Base-by-base conservation (phyloP, 2,888 invertebrate genomes). In the Amorpha juglandis region DNA sequence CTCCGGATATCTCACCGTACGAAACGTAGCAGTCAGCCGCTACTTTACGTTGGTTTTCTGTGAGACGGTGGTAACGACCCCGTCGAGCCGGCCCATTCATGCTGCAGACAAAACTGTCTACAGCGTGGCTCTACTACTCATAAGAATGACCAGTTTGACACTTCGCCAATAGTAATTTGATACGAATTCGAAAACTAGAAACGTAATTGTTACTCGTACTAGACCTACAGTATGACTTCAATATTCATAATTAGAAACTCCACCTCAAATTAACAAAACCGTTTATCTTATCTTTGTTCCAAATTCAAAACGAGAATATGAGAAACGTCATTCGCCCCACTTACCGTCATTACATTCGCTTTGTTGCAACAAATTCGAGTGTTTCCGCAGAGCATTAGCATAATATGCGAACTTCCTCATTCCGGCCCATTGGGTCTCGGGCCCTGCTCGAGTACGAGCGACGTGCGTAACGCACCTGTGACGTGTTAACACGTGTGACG, bases 361-460 rank as follows among this genome's bases (percentile, higher is more conserved):
- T 8, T 16, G 55, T 55, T 55, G 42, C 38, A 42, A 19, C 58
- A 58, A 42, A 42, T 58, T 58, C 12, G 58, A n/a, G 38, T 50
- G 19, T 62, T 62, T 33, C 45, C 62, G 21, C 16, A 8, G 35
- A 51, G 63, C 63, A 63, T 64, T 65, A 48, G 33, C 65, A 65
- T 65, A 63, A 63, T 65, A 47, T 47, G 48, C 42, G 48, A 65
- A 65, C 35, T 58, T 62, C 65, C 42, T 21, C 19, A 64, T 64
- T 58, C 63, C 58, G 50, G 55, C 65, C 55, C 65, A 65, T 65
- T 65, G 55, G 58, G 51, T 63, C 42, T 19, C 33, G 27, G 19
- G 47, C 62, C 19, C 50, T 19, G 62, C 42, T 11, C 38, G 38
- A 38, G 45, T 45, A 42, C 42, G 58, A 38, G 42, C 0, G 42